Conservation (phyloP, 1,140 invertebrate genomes). For the Phymorhynchus buccinoides region DNA sequence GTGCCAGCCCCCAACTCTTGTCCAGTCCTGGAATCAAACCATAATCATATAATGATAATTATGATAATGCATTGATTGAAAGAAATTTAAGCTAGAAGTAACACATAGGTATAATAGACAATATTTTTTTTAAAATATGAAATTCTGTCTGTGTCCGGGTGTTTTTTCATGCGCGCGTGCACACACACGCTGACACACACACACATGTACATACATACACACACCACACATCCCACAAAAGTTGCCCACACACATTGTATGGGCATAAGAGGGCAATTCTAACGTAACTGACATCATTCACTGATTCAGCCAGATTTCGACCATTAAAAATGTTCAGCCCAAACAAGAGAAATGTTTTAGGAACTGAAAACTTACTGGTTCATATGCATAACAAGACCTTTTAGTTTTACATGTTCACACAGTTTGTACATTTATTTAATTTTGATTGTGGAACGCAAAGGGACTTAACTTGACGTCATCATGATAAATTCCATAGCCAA, state of each 20-base stretch:
- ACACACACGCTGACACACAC: neutral
- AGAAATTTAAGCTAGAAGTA: neutral
- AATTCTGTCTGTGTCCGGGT: neutral
- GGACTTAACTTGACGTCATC: no score
- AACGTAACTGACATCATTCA: no score
- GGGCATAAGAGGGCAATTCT: neutral
- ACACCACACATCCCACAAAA: neutral
- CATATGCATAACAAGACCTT: neutral
- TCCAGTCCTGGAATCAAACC: conserved; percentile 31
- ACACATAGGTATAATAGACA: neutral
- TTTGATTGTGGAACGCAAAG: no score
- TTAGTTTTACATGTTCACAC: no score
- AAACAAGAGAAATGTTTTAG: no score
- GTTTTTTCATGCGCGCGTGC: neutral
- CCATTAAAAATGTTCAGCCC: no score
- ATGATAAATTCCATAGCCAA: no score
- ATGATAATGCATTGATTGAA: no score
- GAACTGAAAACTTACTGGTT: neutral
- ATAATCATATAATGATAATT: no score
- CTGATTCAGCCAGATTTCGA: no score
- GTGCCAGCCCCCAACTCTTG: conserved; percentile 8
- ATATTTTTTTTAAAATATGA: neutral
- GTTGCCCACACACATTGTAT: neutral
- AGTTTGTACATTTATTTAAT: no score
- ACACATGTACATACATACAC: neutral